Evolutionary conservation across 1,140 invertebrate genomes (phyloP), one percentile per base, ranked within the genome.

Genomic region (Drosophila jambulina): DNA sequence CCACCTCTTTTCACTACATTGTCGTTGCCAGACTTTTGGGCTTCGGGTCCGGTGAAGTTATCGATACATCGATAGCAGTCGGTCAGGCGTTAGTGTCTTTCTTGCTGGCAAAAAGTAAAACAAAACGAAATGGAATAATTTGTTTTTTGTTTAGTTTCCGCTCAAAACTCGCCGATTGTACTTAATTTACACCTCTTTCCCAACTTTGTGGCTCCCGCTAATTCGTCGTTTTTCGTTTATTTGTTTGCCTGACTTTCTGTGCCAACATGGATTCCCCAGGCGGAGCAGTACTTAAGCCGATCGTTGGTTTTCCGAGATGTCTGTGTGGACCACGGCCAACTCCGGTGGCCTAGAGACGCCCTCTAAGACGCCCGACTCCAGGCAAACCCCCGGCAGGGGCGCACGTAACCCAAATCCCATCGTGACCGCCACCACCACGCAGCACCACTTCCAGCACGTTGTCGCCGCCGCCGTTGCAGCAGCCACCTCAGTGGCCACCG

Each of bases 291-390:
- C 56, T 77, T 53, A 77, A 46, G 65, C 46, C 42, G 64, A 43
- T 21, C 48, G 29, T 27, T 23, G 61, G 48, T 48, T 54, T 42
- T 38, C 23, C 70, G 76, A 82, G 75, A 94, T 94, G 93, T 94
- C 93, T 77, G 92, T 94, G 56, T 94, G 93, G 93, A 93, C 92
- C 65, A 93, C 93, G 63, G 78, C 74, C 17, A 78, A 88, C 62
- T 65, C 93, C 23, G 87, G 92, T 59, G 93, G 93, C 82, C 81
- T 93, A 86, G 93, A 93, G 60, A 64, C 92, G 61, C 81, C 81
- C 21, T n/a, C 32, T 34, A 64, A 72, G 43, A 43, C 56, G 25
- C 45, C 56, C 56, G 60, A 38, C 40, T 19, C 29, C 21, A 38
- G 36, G 53, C 53, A 38, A 7, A 9, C 34, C 4, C 21, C 34